Conservation (phyloP, 35 echinoderm and acorn worm genomes). For the Eucidaris tribuloides region DNA sequence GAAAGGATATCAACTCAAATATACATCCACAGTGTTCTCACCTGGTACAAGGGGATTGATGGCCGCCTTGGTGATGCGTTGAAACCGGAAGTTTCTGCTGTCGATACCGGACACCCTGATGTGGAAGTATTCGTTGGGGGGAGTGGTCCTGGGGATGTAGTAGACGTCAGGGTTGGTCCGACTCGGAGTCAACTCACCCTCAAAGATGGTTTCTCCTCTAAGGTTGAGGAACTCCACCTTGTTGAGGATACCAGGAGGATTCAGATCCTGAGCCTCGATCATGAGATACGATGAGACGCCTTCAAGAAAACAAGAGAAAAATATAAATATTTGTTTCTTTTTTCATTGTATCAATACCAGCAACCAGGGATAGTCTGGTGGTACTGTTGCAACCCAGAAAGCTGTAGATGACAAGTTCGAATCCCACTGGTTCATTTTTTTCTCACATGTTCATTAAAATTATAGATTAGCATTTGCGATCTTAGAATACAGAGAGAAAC, state of each 20-base stretch:
- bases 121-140: slow-evolving; percentile 80
- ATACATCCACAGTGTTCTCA: no score
- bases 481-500: no score
- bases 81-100: slow-evolving; percentile 58
- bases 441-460: no score
- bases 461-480: no score
- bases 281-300: slow-evolving; percentile 73
- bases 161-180: slow-evolving; percentile 38
- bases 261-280: slow-evolving; percentile 58
- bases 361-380: no score
- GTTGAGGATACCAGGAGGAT: slow-evolving; percentile 50
- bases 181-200: slow-evolving; percentile 37
- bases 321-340: no score
- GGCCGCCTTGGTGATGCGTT: slow-evolving; percentile 64
- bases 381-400: no score
- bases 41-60: slow-evolving; percentile 76
- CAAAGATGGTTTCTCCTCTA: slow-evolving; percentile 54
- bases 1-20: no score
- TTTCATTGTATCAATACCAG: no score
- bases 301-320: no score
- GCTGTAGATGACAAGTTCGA: no score
- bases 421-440: no score
- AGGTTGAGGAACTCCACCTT: slow-evolving; percentile 81
- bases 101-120: slow-evolving; percentile 81
- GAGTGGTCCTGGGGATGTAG: slow-evolving; percentile 43